Evolutionary conservation across 2,797 vertebrate genomes (phyloP).

Genomic region (Molothrus ater): DNA sequence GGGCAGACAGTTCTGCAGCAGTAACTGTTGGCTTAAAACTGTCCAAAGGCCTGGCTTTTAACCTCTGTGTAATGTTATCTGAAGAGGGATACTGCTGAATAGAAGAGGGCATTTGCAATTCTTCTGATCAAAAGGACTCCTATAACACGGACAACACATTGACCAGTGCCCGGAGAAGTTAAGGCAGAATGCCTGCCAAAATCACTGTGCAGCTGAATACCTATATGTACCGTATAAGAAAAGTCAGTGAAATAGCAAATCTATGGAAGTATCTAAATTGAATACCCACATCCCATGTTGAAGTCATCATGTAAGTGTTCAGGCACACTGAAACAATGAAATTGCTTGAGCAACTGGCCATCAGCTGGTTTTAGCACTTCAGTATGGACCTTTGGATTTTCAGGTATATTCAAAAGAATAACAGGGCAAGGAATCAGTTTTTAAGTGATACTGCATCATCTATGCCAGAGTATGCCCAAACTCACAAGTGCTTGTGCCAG

Average conservation of each 20-base stretch:
- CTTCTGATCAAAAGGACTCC: background rate
- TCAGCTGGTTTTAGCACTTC: background rate
- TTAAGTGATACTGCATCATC: background rate
- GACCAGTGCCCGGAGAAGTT: background rate
- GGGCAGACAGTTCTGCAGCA: background rate
- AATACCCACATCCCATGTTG: background rate
- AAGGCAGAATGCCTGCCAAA: background rate
- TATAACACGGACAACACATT: rapidly evolving
- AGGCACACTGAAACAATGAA: background rate
- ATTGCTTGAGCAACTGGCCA: background rate
- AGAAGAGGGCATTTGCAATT: background rate
- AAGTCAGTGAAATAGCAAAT: background rate
- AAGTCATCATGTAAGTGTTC: background rate
- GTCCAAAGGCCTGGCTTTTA: background rate
- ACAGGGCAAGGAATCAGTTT: background rate
- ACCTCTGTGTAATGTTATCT: background rate
- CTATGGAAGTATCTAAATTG: background rate
- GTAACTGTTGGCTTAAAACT: background rate
- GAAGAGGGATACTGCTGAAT: background rate
- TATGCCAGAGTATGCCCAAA: background rate
- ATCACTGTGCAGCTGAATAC: background rate
- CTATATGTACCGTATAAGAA: background rate
- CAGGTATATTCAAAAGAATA: background rate
- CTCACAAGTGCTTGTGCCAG: background rate
- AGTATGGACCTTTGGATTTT: background rate